Percentiles rank a stretch among this genome's conserved stretches.
phyloP scores from a whole-genome alignment of 2,113 vertebrate species.

The Tachycineta bicolor region DNA sequence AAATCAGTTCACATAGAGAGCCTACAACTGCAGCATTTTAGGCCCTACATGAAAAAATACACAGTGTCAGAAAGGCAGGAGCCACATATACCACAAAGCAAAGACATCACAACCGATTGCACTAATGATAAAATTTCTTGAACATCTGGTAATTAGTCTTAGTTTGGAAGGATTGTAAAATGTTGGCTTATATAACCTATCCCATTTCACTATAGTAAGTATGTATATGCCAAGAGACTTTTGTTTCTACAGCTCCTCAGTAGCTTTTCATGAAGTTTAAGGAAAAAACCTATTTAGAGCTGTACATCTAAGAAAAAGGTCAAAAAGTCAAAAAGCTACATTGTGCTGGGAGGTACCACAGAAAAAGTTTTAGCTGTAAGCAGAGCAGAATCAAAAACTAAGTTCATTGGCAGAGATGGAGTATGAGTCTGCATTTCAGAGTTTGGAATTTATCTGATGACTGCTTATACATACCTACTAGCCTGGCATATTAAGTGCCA shows the following conservation, averaged over 20 bases:
- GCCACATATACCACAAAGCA: neutral
- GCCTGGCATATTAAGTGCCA: neutral
- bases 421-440: neutral
- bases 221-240: neutral
- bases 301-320: neutral
- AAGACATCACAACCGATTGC: neutral
- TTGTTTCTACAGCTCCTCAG: neutral
- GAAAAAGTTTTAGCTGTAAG: neutral
- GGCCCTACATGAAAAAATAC: neutral
- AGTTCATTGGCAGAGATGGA: neutral
- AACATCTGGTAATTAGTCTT: constrained; percentile 40
- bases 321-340: neutral
- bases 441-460: neutral
- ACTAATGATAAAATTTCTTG: constrained; percentile 21
- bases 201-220: neutral
- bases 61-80: neutral
- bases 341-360: neutral
- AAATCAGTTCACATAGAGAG: neutral
- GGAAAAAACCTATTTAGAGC: neutral
- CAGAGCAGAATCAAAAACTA: neutral
- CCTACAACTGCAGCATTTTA: neutral
- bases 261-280: neutral
- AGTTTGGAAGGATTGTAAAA: neutral
- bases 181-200: neutral
- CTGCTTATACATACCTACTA: neutral